Evolutionary conservation across 2,797 vertebrate species (phyloP).

Genomic region (Phalloptychus januarius): DNA sequence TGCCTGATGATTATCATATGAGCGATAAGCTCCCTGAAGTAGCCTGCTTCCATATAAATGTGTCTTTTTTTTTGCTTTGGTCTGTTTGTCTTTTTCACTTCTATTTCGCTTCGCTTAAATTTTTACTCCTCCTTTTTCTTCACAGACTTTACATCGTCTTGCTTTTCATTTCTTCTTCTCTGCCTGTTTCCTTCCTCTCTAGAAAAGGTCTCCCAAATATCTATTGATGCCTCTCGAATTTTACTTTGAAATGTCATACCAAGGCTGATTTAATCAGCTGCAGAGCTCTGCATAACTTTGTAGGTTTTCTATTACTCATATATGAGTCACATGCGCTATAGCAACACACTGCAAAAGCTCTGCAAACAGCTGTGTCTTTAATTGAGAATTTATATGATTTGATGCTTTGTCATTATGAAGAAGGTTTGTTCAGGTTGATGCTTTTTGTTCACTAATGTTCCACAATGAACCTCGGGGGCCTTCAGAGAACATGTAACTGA

Average conservation of each 20-base stretch:
- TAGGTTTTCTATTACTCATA: not conserved
- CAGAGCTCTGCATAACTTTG: not conserved
- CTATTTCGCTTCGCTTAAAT: slow-evolving; percentile 11
- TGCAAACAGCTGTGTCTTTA: not conserved
- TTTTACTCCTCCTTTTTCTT: not conserved
- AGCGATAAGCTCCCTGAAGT: slow-evolving; percentile 55
- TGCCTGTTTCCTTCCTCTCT: slow-evolving; percentile 6
- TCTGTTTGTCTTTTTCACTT: slow-evolving; percentile 42
- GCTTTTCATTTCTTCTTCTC: slow-evolving; percentile 15
- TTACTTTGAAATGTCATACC: slow-evolving; percentile 47
- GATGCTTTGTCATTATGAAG: not conserved
- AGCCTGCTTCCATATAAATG: slow-evolving; percentile 39
- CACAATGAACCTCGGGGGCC: not conserved
- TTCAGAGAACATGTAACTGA: not conserved
- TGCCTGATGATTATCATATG: slow-evolving; percentile 65
- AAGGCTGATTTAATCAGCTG: slow-evolving; percentile 32
- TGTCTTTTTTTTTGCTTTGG: slow-evolving; percentile 13
- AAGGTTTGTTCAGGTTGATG: not conserved
- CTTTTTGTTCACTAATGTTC: not conserved
- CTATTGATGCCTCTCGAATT: slow-evolving; percentile 15
- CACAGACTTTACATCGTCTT: slow-evolving; percentile 7
- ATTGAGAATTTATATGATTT: not conserved
- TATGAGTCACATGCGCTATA: not conserved
- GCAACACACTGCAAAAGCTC: not conserved
- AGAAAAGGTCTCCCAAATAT: slow-evolving; percentile 30